A percentile compares a stretch with the other conserved stretches of the same genome.
These are phyloP conservation scores for Parthenolecanium corni DNA, from an alignment of 2,888 invertebrate species.

Conservation along the genomic window DNA sequence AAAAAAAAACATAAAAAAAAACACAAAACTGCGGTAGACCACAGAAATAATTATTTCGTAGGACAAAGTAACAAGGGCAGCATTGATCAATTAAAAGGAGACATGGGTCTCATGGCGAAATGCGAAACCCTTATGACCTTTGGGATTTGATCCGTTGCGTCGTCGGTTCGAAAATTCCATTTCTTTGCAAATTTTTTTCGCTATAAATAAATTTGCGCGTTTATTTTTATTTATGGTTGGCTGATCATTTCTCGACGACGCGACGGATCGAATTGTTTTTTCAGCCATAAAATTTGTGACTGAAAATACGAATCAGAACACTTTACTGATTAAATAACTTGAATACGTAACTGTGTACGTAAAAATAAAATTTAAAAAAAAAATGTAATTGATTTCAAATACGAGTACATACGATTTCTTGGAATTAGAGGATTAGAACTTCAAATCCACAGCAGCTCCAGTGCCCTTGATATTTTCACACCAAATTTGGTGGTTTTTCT, in stretches of 20 bases:
- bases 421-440: too few species aligned
- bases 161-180: background rate
- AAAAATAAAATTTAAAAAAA: too few species aligned
- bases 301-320: too few species aligned
- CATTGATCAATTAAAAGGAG: conserved; percentile 24
- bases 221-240: conserved; percentile 14
- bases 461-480: too few species aligned
- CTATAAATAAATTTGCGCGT: background rate
- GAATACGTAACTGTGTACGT: too few species aligned
- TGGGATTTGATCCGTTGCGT: conserved; percentile 4
- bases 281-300: background rate
- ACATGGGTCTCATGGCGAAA: conserved; percentile 6
- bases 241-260: background rate
- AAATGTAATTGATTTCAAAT: too few species aligned
- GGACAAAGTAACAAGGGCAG: conserved; percentile 17
- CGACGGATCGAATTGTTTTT: background rate
- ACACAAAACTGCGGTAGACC: too few species aligned
- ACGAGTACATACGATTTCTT: too few species aligned
- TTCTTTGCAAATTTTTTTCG: background rate
- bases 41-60: background rate
- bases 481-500: too few species aligned
- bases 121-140: background rate
- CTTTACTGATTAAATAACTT: too few species aligned
- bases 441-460: too few species aligned
- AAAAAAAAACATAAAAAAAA: too few species aligned